Evolutionary conservation across 2,113 vertebrate species (phyloP), one percentile per base, ranked within the genome.

Genomic region (Pangasianodon gigas): DNA sequence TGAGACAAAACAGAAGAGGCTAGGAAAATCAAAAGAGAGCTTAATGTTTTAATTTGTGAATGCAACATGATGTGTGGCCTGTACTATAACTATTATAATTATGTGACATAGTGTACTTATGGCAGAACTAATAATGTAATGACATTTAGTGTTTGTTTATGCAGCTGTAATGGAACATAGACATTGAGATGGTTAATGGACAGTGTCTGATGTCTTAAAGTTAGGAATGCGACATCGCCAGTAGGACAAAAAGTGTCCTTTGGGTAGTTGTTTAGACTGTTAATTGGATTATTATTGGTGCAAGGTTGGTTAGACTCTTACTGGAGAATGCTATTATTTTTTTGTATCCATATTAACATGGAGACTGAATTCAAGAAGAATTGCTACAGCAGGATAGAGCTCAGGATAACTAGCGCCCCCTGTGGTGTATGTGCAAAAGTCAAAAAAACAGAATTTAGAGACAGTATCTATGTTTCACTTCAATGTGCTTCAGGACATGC

Each of bases 191-290:
- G 77, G 77, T 69, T 90, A 90, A 87, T 90, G 75, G 69, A 87
- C 84, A 90, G 74, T 86, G 62, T 82, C 60, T 86, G 77, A 75
- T 90, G 60, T 87, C 77, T 90, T 74, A 54, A 89, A 75, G 84
- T 54, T 85, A 77, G 69, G 6, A 75, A 85, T 41, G 56, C 74
- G 83, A 86, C 75, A 69, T 75, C 14, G 84, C 89, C 89, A 87
- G 24, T 84, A 84, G 79, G 62, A 83, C 80, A 41, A 84, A 84
- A 84, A 84, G 65, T 71, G 48, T 89, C 87, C 62, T 89, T 84
- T 71, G 60, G 75, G 60, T 90, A 82, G 51, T 89, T 87, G 74
- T 87, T 87, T 58, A 82, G 32, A 41, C 60, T 67, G 74, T 71
- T 86, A 80, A 87, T 90, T 86, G 41, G 74, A 86, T 77, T 90